Percentiles rank a stretch among this genome's conserved stretches.
These are phyloP conservation scores for Deroptyus accipitrinus DNA, from an alignment of 2,113 vertebrate genomes.

Conservation along the genomic window DNA sequence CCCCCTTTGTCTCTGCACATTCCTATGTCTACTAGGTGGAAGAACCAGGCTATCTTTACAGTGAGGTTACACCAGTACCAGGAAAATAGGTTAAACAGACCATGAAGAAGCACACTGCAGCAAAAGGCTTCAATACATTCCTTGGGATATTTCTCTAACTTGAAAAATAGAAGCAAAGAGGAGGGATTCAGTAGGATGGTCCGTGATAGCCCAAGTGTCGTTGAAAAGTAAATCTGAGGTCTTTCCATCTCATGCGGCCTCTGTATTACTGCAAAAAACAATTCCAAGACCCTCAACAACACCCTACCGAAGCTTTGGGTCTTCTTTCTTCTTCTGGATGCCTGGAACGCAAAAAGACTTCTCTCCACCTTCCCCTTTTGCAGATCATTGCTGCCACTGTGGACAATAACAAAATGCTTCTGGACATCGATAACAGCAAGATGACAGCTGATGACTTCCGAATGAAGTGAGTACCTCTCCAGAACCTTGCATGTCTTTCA, in stretches of 20 bases:
- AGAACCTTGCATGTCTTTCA: neutral
- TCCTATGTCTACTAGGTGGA: neutral
- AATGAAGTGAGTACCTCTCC: conserved; percentile 68
- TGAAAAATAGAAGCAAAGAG: neutral
- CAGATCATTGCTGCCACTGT: conserved; percentile 54
- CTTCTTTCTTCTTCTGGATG: neutral
- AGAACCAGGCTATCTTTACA: neutral
- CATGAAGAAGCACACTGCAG: accelerated
- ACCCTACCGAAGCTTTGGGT: neutral
- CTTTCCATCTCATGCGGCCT: accelerated
- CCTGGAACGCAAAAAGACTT: neutral
- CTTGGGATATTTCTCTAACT: neutral
- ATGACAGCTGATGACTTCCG: conserved; percentile 76
- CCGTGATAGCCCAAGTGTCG: neutral
- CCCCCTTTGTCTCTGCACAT: neutral
- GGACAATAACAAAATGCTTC: conserved; percentile 64
- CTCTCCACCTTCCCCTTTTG: neutral
- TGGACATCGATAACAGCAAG: conserved; percentile 66
- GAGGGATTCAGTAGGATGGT: neutral
- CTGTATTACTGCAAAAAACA: neutral
- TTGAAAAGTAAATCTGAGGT: neutral
- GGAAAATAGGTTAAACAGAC: neutral
- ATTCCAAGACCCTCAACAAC: accelerated
- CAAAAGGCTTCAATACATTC: neutral
- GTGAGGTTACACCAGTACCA: neutral